Base-by-base conservation (phyloP, 2,888 invertebrate genomes). In the Conchocele bisecta region DNA sequence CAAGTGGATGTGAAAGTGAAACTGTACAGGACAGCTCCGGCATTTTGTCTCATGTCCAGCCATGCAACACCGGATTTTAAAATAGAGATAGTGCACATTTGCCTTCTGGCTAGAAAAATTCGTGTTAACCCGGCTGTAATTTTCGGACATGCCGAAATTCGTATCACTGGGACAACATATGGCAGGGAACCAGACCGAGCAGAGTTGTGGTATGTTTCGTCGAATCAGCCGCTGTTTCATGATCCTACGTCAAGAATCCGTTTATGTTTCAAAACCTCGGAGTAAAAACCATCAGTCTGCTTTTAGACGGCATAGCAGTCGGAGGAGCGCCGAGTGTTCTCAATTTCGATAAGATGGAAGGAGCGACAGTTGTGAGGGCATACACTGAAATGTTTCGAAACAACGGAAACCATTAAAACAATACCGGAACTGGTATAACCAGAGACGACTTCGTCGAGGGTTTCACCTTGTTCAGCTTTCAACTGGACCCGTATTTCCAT, bases 191-290 rank as follows among this genome's bases (percentile, higher is more conserved):
- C 20, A 54, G 50, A 61, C 69, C 75, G 9, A 70, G 59, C 29
- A 53, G 37, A 42, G 50, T 75, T n/a, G 54, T 66, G 3, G 63
- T 70, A 29, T 67, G 53, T 13, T 67, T 75, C 15, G 75, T 75
- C 6, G 37, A 66, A 28, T 51, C 63, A 15, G 35, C 24, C 15
- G 60, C 29, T 9, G 50, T 17, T 11, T 50, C 50, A 3, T 28
- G 50, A 11, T 22, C n/a, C 17, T 42, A 11, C 20, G 42, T n/a
- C n/a, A 42, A 42, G 20, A 42, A 42, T 42, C 42, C 42, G 6
- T 42, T 42, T 22, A 42, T 17, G 17, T 42, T 42, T 22, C 9
- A 42, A 42, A 42, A 42, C n/a, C 20, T n/a, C n/a, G 42, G 42
- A 17, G 20, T 42, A 42, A 42, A 50, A 22, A 42, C n/a, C 42